Base-by-base conservation (phyloP, 2,888 invertebrate species). In the Rhyacophila evoluta region DNA sequence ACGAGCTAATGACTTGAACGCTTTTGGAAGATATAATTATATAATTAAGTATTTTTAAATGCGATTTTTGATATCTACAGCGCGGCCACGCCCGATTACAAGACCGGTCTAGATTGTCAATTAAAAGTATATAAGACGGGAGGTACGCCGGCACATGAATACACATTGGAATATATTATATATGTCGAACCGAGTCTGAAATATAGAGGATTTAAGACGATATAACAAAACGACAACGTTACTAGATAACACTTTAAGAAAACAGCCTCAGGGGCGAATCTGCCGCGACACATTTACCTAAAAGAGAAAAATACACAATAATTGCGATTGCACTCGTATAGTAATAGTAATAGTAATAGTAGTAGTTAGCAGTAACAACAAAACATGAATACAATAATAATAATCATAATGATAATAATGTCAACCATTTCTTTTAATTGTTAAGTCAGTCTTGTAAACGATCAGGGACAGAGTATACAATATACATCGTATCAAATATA, bases 381-480 rank as follows among this genome's bases (percentile, higher is more conserved):
- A 74, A 81, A 81, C 75, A 69, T 78, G 67, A 79, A 78, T 81
- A 77, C 70, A 81, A 75, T 81, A 77, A 77, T 74, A 77, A 79
- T 74, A 80, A 71, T 75, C 55, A 55, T 55, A 55, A 55, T 55
- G 55, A 78, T 79, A 55, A 79, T 81, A 79, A 81, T 78, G 70
- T 70, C 75, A 81, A 80, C 77, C 78, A 74, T 79, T 74, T 79
- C 6, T 33, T 55, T 55, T 55, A 55, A 77, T 41, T 74, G 39
- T 77, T 74, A 83, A 83, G 76, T 82, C 82, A 82, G 82, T 82
- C 82, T 82, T 82, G 81, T 81, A 82, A 82, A 79, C 79, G 75
- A 81, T 81, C 79, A 82, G 82, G 82, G 81, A 82, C 78, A 79
- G 78, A 70, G 72, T 41, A 73, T 55, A 55, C 55, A 55, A 55